These are phyloP conservation scores for Hylaeus volcanicus DNA, from an alignment of 1,140 invertebrate genomes.

Conservation along the genomic window DNA sequence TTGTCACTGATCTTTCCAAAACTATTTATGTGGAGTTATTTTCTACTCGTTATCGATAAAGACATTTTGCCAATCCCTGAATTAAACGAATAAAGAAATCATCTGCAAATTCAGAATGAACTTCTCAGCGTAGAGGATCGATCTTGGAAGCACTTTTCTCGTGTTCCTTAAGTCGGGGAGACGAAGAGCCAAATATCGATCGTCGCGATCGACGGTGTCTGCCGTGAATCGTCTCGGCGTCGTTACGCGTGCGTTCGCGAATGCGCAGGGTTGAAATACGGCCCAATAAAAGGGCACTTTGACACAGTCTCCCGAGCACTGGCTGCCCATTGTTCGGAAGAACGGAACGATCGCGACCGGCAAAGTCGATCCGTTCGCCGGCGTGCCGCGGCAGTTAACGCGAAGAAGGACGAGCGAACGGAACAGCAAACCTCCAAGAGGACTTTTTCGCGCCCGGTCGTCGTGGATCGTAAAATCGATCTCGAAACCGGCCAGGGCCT, in stretches of 20 bases:
- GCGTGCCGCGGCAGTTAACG: slow-evolving; percentile 51
- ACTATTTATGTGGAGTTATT: too few relatives aligned
- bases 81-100: too few relatives aligned
- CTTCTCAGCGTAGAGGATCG: too few relatives aligned
- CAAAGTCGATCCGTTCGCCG: slow-evolving; percentile 42
- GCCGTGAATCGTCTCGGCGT: slow-evolving; percentile 31
- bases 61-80: too few relatives aligned
- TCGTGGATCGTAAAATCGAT: slow-evolving; percentile 55
- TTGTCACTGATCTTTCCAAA: too few relatives aligned
- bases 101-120: too few relatives aligned
- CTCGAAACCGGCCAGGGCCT: slow-evolving; percentile 2
- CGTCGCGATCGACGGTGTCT: slow-evolving; percentile 40
- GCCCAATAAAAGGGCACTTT: slow-evolving; percentile 65
- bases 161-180: background rate
- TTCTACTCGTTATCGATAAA: too few relatives aligned
- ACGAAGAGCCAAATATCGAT: slow-evolving; percentile 29
- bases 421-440: slow-evolving; percentile 13
- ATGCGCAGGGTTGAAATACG: slow-evolving; percentile 60
- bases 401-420: slow-evolving; percentile 32
- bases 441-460: slow-evolving; percentile 38
- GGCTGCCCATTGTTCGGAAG: slow-evolving; percentile 56
- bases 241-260: slow-evolving; percentile 55
- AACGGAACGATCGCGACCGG: slow-evolving; percentile 45
- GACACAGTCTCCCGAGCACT: slow-evolving; percentile 58
- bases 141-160: background rate